These are phyloP conservation scores for Eurois occulta DNA, from an alignment of 2,888 invertebrate genomes.

Conservation along the genomic window DNA sequence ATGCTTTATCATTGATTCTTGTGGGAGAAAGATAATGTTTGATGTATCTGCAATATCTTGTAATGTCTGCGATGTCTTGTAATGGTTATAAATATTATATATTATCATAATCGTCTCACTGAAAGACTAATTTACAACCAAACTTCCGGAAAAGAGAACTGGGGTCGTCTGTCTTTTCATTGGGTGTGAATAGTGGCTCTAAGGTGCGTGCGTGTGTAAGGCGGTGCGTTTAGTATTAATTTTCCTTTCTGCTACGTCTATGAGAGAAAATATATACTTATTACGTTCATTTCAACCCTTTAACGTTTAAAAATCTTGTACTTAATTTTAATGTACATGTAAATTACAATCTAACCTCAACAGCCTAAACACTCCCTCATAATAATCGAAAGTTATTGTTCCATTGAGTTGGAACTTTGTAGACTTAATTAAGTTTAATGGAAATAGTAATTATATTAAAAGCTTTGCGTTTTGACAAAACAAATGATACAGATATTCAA, in stretches of 20 bases:
- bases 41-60: background rate
- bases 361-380: slow-evolving; percentile 12
- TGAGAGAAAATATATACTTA: background rate
- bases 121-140: background rate
- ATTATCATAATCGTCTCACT: background rate
- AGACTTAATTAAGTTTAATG: slow-evolving; percentile 19
- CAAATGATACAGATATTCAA: background rate
- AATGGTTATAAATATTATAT: background rate
- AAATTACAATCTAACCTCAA: slow-evolving; percentile 14
- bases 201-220: too few relatives aligned
- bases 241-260: background rate
- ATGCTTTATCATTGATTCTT: slow-evolving; percentile 21
- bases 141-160: background rate
- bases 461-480: slow-evolving; percentile 8
- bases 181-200: background rate
- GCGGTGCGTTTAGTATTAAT: background rate
- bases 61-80: too few relatives aligned
- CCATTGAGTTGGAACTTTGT: slow-evolving; percentile 25
- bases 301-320: background rate
- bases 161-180: background rate
- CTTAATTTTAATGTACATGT: background rate
- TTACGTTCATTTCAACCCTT: background rate
- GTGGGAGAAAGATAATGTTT: slow-evolving; percentile 4
- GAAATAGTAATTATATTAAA: background rate
- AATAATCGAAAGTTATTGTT: slow-evolving; percentile 33